Evolutionary conservation across 1,140 invertebrate genomes (phyloP).

Genomic region (Drosophila ohnishii): DNA sequence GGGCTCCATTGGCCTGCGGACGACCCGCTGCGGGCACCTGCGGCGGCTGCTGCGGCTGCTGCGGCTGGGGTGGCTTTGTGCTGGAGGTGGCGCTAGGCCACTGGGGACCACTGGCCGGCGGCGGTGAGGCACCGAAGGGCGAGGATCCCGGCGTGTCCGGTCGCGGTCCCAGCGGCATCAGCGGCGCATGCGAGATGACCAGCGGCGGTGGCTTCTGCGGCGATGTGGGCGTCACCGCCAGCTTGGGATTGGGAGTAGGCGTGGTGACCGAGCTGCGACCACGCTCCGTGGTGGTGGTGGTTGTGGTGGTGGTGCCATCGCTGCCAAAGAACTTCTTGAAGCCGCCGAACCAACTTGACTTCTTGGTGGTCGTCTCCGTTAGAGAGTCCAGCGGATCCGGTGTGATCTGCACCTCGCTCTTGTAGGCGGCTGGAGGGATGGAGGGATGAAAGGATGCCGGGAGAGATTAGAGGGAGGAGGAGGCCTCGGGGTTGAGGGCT

Average conservation of each 20-base stretch:
- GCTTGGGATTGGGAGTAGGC: conserved; percentile 25
- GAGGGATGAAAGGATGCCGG: background rate
- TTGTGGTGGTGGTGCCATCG: conserved; percentile 36
- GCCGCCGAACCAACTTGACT: conserved; percentile 76
- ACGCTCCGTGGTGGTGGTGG: conserved; percentile 29
- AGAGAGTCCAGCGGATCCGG: conserved; percentile 57
- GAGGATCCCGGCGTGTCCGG: conserved; percentile 73
- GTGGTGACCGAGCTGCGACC: conserved; percentile 12
- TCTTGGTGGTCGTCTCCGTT: conserved; percentile 69
- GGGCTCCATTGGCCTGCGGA: background rate
- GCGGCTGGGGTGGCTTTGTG: conserved; percentile 1
- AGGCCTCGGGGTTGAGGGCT: background rate
- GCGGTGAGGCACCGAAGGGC: conserved; percentile 48
- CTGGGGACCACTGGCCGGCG: conserved; percentile 47
- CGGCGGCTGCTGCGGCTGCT: conserved; percentile 8
- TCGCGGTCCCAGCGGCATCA: conserved; percentile 73
- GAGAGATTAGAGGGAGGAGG: background rate
- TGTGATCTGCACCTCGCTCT: conserved; percentile 72
- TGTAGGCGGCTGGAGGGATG: conserved; percentile 56
- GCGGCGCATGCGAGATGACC: conserved; percentile 70
- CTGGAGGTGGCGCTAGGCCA: conserved; percentile 47
- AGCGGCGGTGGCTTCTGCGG: conserved; percentile 69
- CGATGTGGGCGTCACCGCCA: conserved; percentile 18
- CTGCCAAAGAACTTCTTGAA: conserved; percentile 62
- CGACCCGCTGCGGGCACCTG: conserved; percentile 3